Conservation (phyloP, 2,797 vertebrate genomes). For the Pangasius krempfi region DNA sequence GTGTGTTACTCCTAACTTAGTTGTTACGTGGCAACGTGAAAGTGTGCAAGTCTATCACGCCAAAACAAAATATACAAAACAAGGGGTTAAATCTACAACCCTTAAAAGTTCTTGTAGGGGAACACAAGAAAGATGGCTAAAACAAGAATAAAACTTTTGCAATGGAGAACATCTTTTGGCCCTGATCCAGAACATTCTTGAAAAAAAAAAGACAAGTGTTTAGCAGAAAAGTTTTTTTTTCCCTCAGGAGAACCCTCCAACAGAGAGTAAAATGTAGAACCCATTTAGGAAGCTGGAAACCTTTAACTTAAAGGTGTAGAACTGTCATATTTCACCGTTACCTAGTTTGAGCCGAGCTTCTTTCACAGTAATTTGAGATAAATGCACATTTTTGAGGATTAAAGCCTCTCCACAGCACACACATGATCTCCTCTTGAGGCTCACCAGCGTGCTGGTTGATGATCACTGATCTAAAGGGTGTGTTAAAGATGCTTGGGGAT, state of each 20-base stretch:
- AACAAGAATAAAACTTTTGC: neutral
- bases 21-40: neutral
- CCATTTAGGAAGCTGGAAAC: neutral
- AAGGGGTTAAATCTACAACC: neutral
- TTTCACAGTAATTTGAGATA: neutral
- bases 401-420: neutral
- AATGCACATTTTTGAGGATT: neutral
- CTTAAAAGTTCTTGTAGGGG: neutral
- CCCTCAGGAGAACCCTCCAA: no score
- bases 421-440: neutral
- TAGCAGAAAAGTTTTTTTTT: no score
- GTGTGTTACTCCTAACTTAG: no score
- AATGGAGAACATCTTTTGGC: neutral
- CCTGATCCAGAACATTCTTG: neutral
- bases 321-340: neutral
- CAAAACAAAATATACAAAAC: neutral
- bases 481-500: neutral
- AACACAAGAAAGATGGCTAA: neutral
- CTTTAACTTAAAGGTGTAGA: neutral
- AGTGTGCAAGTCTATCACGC: neutral
- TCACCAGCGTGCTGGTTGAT: neutral
- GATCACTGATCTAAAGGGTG: neutral
- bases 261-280: no score
- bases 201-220: neutral
- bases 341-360: neutral